Conservation (phyloP, 2,888 invertebrate genomes). For the Masnerella sp. region DNA sequence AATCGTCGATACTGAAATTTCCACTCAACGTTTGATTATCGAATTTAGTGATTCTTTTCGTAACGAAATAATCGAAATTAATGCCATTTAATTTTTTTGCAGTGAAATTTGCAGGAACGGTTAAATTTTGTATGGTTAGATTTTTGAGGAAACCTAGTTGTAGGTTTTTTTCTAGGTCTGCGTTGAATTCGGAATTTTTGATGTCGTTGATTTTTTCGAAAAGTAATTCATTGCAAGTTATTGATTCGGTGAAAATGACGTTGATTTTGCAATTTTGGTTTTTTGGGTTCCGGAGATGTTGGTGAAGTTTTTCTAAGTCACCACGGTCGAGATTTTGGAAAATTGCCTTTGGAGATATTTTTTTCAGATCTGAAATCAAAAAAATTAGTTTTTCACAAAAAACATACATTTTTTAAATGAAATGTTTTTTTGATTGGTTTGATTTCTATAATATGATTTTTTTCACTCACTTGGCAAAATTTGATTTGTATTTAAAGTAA, state of each 20-base stretch:
- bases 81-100: conserved; percentile 14
- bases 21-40: conserved; percentile 17
- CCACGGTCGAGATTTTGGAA: conserved; percentile 15
- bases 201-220: conserved; percentile 9
- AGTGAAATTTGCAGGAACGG: conserved; percentile 13
- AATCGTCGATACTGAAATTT: conserved; percentile 12
- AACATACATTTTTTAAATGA: not conserved
- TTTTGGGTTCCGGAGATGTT: not conserved
- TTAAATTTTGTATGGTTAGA: conserved; percentile 10
- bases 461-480: not conserved
- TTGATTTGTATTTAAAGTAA: conserved; percentile 16
- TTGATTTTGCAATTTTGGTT: not conserved
- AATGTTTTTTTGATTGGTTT: not conserved
- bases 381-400: not conserved
- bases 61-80: conserved; percentile 21
- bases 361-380: conserved; percentile 12
- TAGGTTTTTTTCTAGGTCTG: not conserved
- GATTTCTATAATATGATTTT: not conserved
- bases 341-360: conserved; percentile 9
- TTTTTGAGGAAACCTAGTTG: not conserved
- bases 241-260: conserved; percentile 5
- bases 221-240: not conserved
- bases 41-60: conserved; percentile 27
- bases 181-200: not conserved
- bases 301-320: conserved; percentile 5